A percentile compares a stretch with the other conserved stretches of the same genome.
These are phyloP conservation scores for Dascillus cervinus DNA, from an alignment of 2,888 invertebrate species.

Conservation along the genomic window DNA sequence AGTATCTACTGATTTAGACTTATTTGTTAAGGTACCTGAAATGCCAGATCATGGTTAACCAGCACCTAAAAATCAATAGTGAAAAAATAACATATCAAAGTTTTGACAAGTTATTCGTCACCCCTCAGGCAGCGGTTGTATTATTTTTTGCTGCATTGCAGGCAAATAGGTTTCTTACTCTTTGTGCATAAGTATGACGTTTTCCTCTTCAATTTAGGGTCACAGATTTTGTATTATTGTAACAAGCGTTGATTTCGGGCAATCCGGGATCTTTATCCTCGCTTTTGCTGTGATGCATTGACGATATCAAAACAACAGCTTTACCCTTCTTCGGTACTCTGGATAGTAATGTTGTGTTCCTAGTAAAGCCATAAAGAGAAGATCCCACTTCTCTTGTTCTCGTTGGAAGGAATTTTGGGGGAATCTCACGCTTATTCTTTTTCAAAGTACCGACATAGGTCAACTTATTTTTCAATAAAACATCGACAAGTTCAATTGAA, in stretches of 20 bases:
- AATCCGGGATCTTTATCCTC: neutral
- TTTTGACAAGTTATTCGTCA: too few species aligned
- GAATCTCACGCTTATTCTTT: slow-evolving; percentile 13
- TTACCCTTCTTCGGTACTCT: neutral
- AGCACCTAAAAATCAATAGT: too few species aligned
- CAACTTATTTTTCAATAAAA: slow-evolving; percentile 13
- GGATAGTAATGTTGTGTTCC: slow-evolving; percentile 1
- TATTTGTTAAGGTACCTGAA: too few species aligned
- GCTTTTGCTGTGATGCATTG: slow-evolving; percentile 4
- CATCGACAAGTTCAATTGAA: slow-evolving; percentile 14
- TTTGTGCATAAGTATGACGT: slow-evolving; percentile 3
- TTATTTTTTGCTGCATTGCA: slow-evolving; percentile 2
- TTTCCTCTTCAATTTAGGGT: slow-evolving; percentile 1
- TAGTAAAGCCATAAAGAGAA: slow-evolving; percentile 1
- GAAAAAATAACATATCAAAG: too few species aligned
- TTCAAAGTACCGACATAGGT: slow-evolving; percentile 20
- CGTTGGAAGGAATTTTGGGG: slow-evolving; percentile 14
- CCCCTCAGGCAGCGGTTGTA: slow-evolving; percentile 1
- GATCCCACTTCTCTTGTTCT: slow-evolving; percentile 6
- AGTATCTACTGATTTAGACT: too few species aligned
- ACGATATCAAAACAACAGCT: slow-evolving; percentile 3
- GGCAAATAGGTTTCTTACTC: slow-evolving; percentile 4
- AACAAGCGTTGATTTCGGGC: neutral
- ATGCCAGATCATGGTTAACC: too few species aligned
- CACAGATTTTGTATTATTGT: neutral